Evolutionary conservation across 1,140 invertebrate species (phyloP).

Genomic region (Drosophila arizonae): DNA sequence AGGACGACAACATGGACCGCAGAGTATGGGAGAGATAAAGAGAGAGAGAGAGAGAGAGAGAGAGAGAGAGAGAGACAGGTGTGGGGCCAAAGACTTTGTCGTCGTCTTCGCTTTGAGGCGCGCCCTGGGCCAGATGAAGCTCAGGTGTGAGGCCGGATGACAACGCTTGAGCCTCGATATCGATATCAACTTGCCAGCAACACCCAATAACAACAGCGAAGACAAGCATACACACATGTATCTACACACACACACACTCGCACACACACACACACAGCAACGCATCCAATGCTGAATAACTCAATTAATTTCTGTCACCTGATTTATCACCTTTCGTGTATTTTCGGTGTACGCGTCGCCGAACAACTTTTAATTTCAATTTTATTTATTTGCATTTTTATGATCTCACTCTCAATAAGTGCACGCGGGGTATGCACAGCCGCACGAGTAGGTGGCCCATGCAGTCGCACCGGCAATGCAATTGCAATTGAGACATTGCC

Average conservation of each 20-base stretch:
- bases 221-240: constrained; percentile 61
- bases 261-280: constrained; percentile 20
- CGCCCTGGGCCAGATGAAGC: constrained; percentile 51
- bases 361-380: constrained; percentile 81
- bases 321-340: constrained; percentile 81
- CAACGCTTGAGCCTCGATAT: constrained; percentile 46
- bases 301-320: constrained; percentile 83
- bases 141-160: constrained; percentile 56
- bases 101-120: constrained; percentile 51
- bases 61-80: not conserved
- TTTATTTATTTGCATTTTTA: constrained; percentile 75
- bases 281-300: constrained; percentile 76
- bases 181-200: constrained; percentile 48
- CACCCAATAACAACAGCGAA: constrained; percentile 73
- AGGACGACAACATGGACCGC: constrained; percentile 5
- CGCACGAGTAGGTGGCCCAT: constrained; percentile 62
- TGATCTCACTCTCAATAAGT: constrained; percentile 50
- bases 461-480: constrained; percentile 23
- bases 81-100: constrained; percentile 7
- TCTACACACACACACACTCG: constrained; percentile 46
- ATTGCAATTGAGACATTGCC: constrained; percentile 67
- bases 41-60: not conserved
- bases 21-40: not conserved
- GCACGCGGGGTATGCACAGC: constrained; percentile 21
- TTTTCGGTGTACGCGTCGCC: constrained; percentile 45